These are phyloP conservation scores for Dysmachus trigonus DNA, from an alignment of 2,888 invertebrate genomes.

Conservation along the genomic window DNA sequence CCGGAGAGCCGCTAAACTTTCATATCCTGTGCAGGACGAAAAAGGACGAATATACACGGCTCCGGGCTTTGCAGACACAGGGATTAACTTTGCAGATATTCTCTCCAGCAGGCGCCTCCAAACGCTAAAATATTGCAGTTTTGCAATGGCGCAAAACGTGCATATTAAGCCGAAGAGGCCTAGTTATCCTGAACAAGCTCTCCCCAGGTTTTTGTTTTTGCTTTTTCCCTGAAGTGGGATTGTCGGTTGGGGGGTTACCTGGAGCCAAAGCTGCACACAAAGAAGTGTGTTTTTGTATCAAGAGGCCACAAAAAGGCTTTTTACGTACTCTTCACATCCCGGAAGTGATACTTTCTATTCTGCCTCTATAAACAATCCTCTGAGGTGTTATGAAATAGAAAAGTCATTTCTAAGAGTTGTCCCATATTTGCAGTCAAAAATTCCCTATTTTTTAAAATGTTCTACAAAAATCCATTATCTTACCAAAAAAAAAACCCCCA, in stretches of 20 bases:
- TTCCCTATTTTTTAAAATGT: background rate
- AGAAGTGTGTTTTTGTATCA: slow-evolving; percentile 15
- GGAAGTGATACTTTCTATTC: slow-evolving; percentile 16
- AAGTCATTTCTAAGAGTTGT: background rate
- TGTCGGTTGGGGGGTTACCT: slow-evolving; percentile 16
- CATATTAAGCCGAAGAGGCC: slow-evolving; percentile 7
- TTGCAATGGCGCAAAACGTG: slow-evolving; percentile 35
- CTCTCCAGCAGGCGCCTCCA: background rate
- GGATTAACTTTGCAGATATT: slow-evolving; percentile 25
- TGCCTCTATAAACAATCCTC: background rate
- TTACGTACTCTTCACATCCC: background rate
- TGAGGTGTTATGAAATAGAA: background rate
- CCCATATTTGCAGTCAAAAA: background rate
- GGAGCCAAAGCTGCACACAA: background rate
- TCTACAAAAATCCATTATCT: background rate
- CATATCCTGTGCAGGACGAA: background rate
- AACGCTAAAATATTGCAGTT: background rate
- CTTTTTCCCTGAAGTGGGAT: background rate
- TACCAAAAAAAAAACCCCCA: background rate
- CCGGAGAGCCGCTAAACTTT: background rate
- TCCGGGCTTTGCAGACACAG: slow-evolving; percentile 16
- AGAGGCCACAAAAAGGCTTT: slow-evolving; percentile 11
- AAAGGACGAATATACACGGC: background rate
- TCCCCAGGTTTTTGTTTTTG: too few species aligned
- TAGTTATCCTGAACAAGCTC: background rate